phyloP scores from a whole-genome alignment of 1,140 invertebrate species.

The Physella acuta region DNA sequence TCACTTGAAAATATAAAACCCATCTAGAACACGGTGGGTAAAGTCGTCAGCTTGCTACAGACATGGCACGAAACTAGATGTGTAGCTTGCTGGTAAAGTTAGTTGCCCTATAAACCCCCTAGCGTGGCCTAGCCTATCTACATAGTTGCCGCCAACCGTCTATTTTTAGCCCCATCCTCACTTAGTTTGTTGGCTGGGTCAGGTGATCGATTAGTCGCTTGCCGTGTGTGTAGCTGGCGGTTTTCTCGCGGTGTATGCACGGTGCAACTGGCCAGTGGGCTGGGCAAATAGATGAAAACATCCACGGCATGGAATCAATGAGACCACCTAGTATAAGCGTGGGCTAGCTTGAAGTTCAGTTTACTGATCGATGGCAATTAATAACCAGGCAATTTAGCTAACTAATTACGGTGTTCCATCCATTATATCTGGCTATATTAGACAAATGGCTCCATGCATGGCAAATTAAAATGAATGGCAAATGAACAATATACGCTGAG shows the following conservation, averaged over 20 bases:
- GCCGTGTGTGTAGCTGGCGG: neutral
- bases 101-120: conserved; percentile 17
- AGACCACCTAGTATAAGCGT: too few species aligned
- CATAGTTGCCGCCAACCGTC: conserved; percentile 1
- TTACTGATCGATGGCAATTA: too few species aligned
- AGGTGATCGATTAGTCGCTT: conserved; percentile 21
- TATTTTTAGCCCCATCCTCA: conserved; percentile 17
- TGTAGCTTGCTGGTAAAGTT: conserved; percentile 14
- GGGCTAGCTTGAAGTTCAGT: too few species aligned
- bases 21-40: neutral
- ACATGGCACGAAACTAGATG: conserved; percentile 1
- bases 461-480: too few species aligned
- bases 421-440: too few species aligned
- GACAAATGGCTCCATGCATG: too few species aligned
- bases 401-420: too few species aligned
- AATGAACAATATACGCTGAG: too few species aligned
- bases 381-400: too few species aligned
- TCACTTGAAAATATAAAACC: neutral
- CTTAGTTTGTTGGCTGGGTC: conserved; percentile 21
- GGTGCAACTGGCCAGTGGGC: neutral
- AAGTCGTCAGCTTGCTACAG: neutral
- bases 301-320: too few species aligned
- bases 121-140: conserved; percentile 13
- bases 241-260: neutral
- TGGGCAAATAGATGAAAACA: neutral